phyloP scores from a whole-genome alignment of 2,797 vertebrate species.

The Enteromius fasciolatus region DNA sequence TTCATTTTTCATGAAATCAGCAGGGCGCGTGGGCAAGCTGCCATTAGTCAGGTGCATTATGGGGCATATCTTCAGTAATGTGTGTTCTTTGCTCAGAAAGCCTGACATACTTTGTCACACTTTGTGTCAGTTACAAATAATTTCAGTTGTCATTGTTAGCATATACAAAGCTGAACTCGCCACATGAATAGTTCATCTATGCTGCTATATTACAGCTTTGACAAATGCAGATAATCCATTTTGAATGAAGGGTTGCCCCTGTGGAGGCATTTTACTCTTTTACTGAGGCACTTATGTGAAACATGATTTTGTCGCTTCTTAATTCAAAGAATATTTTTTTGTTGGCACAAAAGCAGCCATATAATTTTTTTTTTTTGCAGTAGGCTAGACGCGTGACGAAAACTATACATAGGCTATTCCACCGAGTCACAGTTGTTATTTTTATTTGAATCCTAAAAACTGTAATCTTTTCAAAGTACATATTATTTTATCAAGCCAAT shows the following conservation, averaged over 20 bases:
- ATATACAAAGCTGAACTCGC: conserved; percentile 75
- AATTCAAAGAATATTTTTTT: not conserved
- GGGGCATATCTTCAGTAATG: conserved; percentile 93
- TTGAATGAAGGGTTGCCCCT: not conserved
- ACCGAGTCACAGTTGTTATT: not conserved
- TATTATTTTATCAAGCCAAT: not conserved
- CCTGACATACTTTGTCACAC: conserved; percentile 99
- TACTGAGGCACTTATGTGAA: not conserved
- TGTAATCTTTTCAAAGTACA: not conserved
- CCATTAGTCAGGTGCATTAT: conserved; percentile 99
- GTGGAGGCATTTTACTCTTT: not conserved
- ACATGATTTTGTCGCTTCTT: not conserved
- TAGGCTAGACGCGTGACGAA: not conserved
- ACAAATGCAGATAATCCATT: conserved; percentile 8
- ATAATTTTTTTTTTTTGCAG: not conserved
- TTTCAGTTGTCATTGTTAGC: conserved; percentile 97
- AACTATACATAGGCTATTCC: not conserved
- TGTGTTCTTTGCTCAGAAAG: conserved; percentile 96
- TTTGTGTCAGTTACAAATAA: conserved; percentile 98
- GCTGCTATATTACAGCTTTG: conserved; percentile 32
- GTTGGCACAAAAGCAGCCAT: not conserved
- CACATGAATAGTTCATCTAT: conserved; percentile 37
- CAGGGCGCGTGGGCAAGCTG: conserved; percentile 92
- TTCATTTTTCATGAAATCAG: conserved; percentile 99
- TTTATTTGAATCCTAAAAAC: not conserved